Base-by-base conservation (phyloP, 2,797 vertebrate species). In the Darevskia nairensis region DNA sequence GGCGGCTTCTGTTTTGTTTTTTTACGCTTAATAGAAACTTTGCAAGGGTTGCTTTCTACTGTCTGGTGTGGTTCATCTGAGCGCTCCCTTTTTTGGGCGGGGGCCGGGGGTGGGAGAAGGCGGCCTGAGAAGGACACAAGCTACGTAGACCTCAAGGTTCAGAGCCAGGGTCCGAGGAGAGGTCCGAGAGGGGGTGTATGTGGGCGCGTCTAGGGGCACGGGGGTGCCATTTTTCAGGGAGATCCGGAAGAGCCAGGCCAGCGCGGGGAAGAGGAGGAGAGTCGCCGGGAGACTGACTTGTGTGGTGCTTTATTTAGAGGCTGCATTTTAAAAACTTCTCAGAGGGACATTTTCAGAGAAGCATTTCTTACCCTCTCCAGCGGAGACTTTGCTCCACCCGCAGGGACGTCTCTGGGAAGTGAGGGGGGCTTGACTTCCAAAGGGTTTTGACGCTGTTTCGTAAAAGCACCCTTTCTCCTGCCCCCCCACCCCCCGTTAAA, bases 241-340 rank as follows among this genome's bases (percentile, higher is more conserved):
- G 61, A 8, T 32, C 72, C 2, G 46, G 9, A 72, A 59, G 68
- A 1, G 69, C 81, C 10, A 2, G 29, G 46, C 69, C 0, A 0
- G 41, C 88, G 41, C 55, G 77, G 89, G 89, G 88, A 78, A 68
- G 80, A 8, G 77, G 86, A 41, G 23, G 13, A 55, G 50, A 55
- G 50, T 15, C 50, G 13, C 13, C 82, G 90, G 76, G 89, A 87
- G 80, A 23, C 82, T 69, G 80, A 74, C 82, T 85, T 80, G 89
- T 41, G 93, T 86, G 92, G 89, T 87, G 94, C 88, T 0, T 10
- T 91, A 92, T 92, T 88, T 15, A 91, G 89, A 92, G 93, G 88
- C 91, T 91, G 91, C 91, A 91, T 94, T 94, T 94, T 94, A 92
- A 92, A n/a, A n/a, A 82, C 91, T 91, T 94, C 93, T 90, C 93